Conservation (phyloP, 2,888 invertebrate species). For the Cylindroiulus punctatus region DNA sequence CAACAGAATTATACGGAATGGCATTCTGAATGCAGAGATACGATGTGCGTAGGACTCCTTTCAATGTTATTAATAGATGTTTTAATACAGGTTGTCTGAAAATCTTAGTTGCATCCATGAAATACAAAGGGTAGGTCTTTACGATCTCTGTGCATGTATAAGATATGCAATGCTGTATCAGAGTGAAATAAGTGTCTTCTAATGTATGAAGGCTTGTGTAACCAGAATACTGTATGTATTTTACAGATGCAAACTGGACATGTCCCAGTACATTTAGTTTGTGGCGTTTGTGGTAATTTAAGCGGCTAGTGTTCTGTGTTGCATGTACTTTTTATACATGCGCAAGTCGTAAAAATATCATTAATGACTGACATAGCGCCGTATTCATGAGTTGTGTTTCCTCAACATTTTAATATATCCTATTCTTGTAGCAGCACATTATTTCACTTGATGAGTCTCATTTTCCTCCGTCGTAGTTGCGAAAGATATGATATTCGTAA, state of each 20-base stretch:
- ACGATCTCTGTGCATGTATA: too few relatives aligned
- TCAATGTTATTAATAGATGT: not conserved
- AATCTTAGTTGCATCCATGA: too few relatives aligned
- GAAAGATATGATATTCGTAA: slow-evolving; percentile 17
- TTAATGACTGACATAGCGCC: slow-evolving; percentile 12
- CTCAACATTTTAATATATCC: slow-evolving; percentile 36
- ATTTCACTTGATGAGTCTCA: slow-evolving; percentile 41
- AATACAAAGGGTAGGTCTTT: too few relatives aligned
- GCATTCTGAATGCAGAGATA: not conserved
- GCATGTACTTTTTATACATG: not conserved
- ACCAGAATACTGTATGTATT: too few relatives aligned
- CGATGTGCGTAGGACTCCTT: not conserved
- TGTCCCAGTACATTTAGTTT: not conserved
- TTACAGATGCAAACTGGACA: too few relatives aligned
- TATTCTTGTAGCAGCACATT: slow-evolving; percentile 13
- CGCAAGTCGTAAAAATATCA: not conserved
- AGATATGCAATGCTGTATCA: too few relatives aligned
- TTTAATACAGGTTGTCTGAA: not conserved
- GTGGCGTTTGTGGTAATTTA: not conserved
- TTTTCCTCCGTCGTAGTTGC: not conserved
- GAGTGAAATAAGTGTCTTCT: too few relatives aligned
- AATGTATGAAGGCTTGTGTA: too few relatives aligned
- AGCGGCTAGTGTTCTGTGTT: not conserved
- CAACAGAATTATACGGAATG: not conserved
- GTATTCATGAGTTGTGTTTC: slow-evolving; percentile 34